These are phyloP conservation scores for Pseudeuparius sepicola DNA, from an alignment of 2,888 invertebrate genomes.

Conservation along the genomic window DNA sequence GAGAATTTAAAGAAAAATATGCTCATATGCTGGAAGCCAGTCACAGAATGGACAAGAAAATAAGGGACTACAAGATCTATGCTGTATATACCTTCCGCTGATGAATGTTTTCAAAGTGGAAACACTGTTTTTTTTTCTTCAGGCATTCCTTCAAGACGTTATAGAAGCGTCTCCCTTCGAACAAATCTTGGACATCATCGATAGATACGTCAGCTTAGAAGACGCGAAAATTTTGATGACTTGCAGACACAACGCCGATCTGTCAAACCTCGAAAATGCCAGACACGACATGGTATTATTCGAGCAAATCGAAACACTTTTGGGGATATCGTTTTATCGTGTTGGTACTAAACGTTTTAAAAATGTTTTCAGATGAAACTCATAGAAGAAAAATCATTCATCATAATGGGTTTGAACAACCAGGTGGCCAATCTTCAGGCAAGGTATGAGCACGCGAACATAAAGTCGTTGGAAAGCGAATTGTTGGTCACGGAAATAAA, in stretches of 20 bases:
- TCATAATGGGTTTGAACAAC: constrained; percentile 54
- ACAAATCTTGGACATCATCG: constrained; percentile 50
- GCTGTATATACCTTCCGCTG: constrained; percentile 41
- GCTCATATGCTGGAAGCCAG: constrained; percentile 17
- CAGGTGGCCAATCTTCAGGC: constrained; percentile 50
- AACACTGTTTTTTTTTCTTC: constrained; percentile 23
- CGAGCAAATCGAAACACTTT: too few relatives aligned
- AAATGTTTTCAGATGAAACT: constrained; percentile 37
- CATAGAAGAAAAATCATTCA: constrained; percentile 51
- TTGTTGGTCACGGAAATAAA: constrained; percentile 49
- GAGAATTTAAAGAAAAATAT: constrained; percentile 10
- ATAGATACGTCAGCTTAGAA: constrained; percentile 53
- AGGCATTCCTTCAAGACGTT: constrained; percentile 50
- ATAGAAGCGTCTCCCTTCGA: constrained; percentile 48
- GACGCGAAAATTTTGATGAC: constrained; percentile 48
- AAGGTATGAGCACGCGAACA: constrained; percentile 49
- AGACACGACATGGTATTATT: constrained; percentile 47
- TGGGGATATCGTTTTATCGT: neutral
- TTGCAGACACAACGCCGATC: constrained; percentile 46
- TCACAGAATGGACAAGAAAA: constrained; percentile 43
- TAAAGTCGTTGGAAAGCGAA: constrained; percentile 52
- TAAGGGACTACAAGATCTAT: constrained; percentile 48
- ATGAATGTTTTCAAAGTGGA: constrained; percentile 2
- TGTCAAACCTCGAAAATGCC: constrained; percentile 43
- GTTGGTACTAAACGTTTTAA: neutral